Conservation (phyloP, 2,797 vertebrate species). For the Mus caroli region DNA sequence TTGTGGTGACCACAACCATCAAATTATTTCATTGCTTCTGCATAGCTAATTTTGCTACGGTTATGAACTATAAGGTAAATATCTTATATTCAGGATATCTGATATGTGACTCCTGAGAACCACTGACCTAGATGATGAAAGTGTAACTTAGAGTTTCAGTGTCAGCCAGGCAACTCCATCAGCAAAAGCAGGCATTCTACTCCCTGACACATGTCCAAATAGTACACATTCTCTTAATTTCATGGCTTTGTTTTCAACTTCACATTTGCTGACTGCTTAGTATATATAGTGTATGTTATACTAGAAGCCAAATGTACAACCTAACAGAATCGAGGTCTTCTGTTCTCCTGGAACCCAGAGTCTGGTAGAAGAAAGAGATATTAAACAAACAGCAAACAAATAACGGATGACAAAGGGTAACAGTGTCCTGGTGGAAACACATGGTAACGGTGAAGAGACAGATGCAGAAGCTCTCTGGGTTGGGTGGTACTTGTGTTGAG, state of each 20-base stretch:
- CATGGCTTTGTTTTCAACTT: constrained; percentile 15
- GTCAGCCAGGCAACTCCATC: neutral
- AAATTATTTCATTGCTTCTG: neutral
- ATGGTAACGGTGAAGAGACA: neutral
- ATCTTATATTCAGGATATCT: neutral
- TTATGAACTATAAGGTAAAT: neutral
- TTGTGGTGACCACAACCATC: neutral
- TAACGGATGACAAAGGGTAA: neutral
- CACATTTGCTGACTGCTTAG: neutral
- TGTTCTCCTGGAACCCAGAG: neutral
- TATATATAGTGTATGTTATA: neutral
- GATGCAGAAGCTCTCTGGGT: neutral
- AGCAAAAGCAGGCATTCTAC: neutral
- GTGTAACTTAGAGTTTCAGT: constrained; percentile 5
- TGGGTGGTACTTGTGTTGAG: neutral
- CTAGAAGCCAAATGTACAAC: neutral
- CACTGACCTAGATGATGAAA: neutral
- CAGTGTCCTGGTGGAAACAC: neutral
- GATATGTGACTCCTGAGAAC: neutral
- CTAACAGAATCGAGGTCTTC: constrained; percentile 4
- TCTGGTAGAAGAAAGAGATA: neutral
- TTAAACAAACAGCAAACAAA: constrained; percentile 15
- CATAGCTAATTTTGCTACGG: neutral
- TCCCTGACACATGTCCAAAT: neutral
- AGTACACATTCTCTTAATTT: constrained; percentile 24